Base-by-base conservation (phyloP, 1,140 invertebrate genomes). In the Musca domestica region DNA sequence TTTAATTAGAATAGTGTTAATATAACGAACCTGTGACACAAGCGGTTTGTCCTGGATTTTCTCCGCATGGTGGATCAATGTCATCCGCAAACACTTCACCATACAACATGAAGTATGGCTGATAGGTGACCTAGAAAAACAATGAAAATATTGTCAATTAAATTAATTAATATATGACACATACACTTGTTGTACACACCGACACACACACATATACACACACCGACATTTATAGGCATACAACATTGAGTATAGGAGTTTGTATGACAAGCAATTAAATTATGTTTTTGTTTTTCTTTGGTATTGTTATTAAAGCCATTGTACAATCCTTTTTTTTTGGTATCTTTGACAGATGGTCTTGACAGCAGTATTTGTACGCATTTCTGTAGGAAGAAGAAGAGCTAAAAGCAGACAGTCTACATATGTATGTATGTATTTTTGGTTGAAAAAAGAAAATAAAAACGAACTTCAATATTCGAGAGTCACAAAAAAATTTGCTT, bases 31-130 rank as follows among this genome's bases (percentile, higher is more conserved):
- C 96, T 20, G 94, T 92, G 64, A 91, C 87, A 83, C 96, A 98
- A 20, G 87, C 85, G 7, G 82, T 82, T 80, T 91, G 87, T 22
- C 84, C 85, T n/a, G 89, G 86, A 68, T 87, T 86, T 70, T 88
- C 86, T 25, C 90, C 91, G 77, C 91, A 93, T 9, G 86, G 85
- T 22, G 91, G 91, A 82, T 93, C 90, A 72, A 98, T 98, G 76
- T 92, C 89, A 75, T 92, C 91, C 5, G 96, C 96, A 84, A 97
- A 98, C 67, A 99, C 94, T 85, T 98, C 96, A 76, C 97, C 97
- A 82, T 98, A 99, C 75, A 99, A 87, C 96, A 98, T 99, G 83
- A 98, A 98, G 82, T 99, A 95, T 47, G 96, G 96, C 82, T 98
- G 93, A 83, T 92, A 93, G 85, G 97, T 97, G 67, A 98, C 89